Conservation (phyloP, 2,113 vertebrate species). For the Galeopterus variegatus region DNA sequence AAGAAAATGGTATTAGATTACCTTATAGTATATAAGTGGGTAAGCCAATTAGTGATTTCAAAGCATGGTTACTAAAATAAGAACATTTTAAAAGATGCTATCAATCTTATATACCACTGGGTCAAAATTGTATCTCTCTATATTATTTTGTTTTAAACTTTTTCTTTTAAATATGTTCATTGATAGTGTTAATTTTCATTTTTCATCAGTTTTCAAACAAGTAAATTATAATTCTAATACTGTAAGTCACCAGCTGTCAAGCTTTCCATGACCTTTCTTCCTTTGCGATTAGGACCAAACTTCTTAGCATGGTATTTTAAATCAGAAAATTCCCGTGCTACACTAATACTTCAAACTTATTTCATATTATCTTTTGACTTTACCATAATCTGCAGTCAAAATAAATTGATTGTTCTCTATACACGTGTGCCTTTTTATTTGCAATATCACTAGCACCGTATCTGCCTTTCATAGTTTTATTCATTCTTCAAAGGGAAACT, state of each 20-base stretch:
- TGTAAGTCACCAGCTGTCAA: not conserved
- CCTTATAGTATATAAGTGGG: not conserved
- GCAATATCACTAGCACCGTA: not conserved
- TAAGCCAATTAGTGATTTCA: constrained; percentile 46
- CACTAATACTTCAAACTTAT: not conserved
- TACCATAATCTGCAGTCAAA: not conserved
- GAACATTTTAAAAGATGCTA: not conserved
- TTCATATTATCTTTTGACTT: not conserved
- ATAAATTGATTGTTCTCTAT: not conserved
- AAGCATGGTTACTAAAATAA: constrained; percentile 55
- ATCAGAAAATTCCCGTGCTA: not conserved
- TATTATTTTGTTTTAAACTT: constrained; percentile 3
- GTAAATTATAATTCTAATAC: not conserved
- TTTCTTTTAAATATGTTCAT: not conserved
- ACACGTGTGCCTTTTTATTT: not conserved
- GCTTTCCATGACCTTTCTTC: not conserved
- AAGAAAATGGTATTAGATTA: constrained; percentile 61
- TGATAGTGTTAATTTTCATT: not conserved
- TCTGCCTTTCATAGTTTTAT: not conserved
- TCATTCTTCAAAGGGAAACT: not conserved
- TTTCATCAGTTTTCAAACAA: constrained; percentile 29
- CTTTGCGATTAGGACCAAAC: not conserved
- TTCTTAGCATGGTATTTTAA: not conserved
- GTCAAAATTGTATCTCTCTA: not conserved
- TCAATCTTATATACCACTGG: not conserved